Evolutionary conservation across 2,888 invertebrate species (phyloP).

Genomic region (Tryphoninae sp.): DNA sequence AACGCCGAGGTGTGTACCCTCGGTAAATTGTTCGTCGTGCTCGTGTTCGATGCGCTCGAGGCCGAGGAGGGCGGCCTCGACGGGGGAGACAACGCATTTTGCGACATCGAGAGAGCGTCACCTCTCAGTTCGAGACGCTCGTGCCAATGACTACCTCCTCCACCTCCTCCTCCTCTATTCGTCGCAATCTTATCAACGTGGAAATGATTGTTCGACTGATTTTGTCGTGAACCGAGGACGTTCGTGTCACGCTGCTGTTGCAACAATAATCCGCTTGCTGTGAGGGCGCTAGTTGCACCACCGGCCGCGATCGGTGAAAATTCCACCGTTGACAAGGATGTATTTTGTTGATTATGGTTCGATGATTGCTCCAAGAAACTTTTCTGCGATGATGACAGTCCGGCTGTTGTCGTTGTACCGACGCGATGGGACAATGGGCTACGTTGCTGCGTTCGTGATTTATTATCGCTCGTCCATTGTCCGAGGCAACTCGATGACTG

Average conservation of each 20-base stretch:
- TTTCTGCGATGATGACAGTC: conserved; percentile 43
- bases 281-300: conserved; percentile 81
- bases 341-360: conserved; percentile 80
- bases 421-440: conserved; percentile 65
- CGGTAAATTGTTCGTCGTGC: conserved; percentile 55
- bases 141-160: conserved; percentile 58
- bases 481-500: conserved; percentile 75
- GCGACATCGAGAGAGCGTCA: conserved; percentile 75
- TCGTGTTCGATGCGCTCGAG: conserved; percentile 62
- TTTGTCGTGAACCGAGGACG: conserved; percentile 25
- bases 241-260: conserved; percentile 71
- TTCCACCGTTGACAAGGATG: conserved; percentile 89
- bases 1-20: conserved; percentile 79
- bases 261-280: conserved; percentile 68
- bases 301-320: conserved; percentile 84
- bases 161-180: conserved; percentile 5
- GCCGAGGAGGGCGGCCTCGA: conserved; percentile 76
- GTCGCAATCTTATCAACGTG: conserved; percentile 9
- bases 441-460: background rate
- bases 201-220: conserved; percentile 25
- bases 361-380: background rate
- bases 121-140: conserved; percentile 73
- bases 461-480: conserved; percentile 55
- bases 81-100: conserved; percentile 74
- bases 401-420: conserved; percentile 46